Base-by-base conservation (phyloP, 2,113 vertebrate species). In the Paradoxurus hermaphroditus region DNA sequence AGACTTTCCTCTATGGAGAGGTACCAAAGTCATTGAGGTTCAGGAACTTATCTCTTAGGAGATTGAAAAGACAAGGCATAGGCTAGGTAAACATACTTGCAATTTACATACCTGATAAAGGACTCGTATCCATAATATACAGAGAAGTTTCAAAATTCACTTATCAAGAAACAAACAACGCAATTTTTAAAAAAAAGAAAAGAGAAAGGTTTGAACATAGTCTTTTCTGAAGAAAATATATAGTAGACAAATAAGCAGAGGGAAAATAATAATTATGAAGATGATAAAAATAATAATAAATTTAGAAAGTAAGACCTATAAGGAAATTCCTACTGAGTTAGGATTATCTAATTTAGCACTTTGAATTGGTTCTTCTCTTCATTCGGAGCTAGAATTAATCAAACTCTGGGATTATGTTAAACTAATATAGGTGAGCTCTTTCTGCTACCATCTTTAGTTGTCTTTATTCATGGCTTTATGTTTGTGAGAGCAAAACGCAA, bases 381-480 rank as follows among this genome's bases (percentile, higher is more conserved):
- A 91, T 3, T 53, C 88, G 16, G 27, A 31, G 1, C 19, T 59
- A 70, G 18, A 88, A 89, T 95, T 51, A 27, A 75, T 51, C n/a
- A 91, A 67, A 83, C n/a, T 23, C 12, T 62, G 36, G 16, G n/a
- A 31, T 3, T 81, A 21, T 44, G 23, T 65, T 73, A 87, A 92
- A 86, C 82, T 67, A 86, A 70, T 23, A 51, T n/a, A 93, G n/a
- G 72, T 65, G 6, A 62, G 34, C 23, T 41, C 23, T 94, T 83
- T 93, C 82, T 77, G 51, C 11, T 63, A 62, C 36, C 18, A 16
- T 78, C 29, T 73, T 91, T 86, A 29, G 39, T 68, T 82, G 31
- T 83, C 31, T 93, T 93, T 93, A 73, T 93, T 93, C 51, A 90
- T 59, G 9, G 39, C 79, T 95, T 97, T 96, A 63, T 95, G 49